Percentiles rank a stretch among this genome's conserved stretches.
phyloP scores from a whole-genome alignment of 2,113 vertebrate species.

The Emydura subglobosa region DNA sequence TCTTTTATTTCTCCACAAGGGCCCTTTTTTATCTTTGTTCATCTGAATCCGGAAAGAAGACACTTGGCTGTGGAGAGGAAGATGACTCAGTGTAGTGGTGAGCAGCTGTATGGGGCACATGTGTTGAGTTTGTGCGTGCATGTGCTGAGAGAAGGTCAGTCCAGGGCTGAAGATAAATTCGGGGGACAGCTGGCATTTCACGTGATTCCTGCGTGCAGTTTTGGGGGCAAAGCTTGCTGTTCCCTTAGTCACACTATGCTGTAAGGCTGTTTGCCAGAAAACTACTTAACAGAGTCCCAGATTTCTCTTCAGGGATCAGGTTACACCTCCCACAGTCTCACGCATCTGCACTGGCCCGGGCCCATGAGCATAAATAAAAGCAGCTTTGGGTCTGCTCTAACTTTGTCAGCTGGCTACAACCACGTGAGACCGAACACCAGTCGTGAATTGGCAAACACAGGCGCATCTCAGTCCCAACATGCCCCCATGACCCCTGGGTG shows the following conservation, averaged over 20 bases:
- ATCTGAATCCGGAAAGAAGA: background rate
- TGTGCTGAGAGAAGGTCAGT: background rate
- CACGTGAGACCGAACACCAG: background rate
- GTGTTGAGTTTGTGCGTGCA: background rate
- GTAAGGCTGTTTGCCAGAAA: background rate
- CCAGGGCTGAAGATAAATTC: fast-evolving
- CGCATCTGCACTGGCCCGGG: background rate
- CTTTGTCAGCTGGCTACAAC: background rate
- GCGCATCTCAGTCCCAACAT: background rate
- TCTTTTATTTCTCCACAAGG: fast-evolving
- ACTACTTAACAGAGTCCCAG: background rate
- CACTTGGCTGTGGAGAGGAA: background rate
- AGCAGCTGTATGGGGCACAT: fast-evolving
- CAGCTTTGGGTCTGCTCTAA: background rate
- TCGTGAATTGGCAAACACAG: background rate
- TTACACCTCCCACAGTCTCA: background rate
- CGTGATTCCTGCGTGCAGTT: fast-evolving
- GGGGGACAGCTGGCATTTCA: background rate
- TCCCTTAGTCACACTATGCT: background rate
- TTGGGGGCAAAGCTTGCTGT: fast-evolving
- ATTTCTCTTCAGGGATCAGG: background rate
- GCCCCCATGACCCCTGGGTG: background rate
- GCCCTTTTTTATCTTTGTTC: background rate
- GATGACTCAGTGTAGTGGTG: background rate
- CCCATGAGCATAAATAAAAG: background rate